These are phyloP conservation scores for Aphelenchoides besseyi DNA, from an alignment of 1,140 invertebrate genomes.

Conservation along the genomic window DNA sequence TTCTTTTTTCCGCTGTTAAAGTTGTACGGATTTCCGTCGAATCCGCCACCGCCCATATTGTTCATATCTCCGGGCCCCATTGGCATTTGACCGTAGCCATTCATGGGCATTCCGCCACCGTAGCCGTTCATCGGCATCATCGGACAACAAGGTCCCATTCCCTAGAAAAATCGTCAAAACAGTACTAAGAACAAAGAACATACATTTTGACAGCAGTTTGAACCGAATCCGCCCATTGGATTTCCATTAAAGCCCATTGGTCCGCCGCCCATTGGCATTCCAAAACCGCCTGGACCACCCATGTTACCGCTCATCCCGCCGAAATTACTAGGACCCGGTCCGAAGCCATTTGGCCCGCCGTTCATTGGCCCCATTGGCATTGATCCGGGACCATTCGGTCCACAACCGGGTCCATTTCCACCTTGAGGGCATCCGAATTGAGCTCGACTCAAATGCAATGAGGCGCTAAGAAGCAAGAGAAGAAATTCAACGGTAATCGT, in stretches of 20 bases:
- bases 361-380: not conserved
- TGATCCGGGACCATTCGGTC: not conserved
- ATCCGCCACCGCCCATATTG: not conserved
- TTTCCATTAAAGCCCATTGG: not conserved
- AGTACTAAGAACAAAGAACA: too few species aligned
- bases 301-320: not conserved
- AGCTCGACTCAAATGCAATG: not conserved
- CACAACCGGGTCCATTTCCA: slow-evolving; percentile 1
- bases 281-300: not conserved
- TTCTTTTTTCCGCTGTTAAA: not conserved
- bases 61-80: not conserved
- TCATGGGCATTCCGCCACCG: not conserved
- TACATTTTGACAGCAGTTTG: slow-evolving; percentile 14
- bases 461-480: not conserved
- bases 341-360: slow-evolving; percentile 2
- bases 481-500: not conserved
- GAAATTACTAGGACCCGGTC: not conserved
- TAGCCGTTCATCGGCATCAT: slow-evolving; percentile 5
- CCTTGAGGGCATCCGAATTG: slow-evolving; percentile 9
- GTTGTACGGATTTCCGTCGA: not conserved
- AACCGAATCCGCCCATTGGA: slow-evolving; percentile 10
- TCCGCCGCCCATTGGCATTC: slow-evolving; percentile 11
- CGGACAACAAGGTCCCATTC: not conserved
- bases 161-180: too few species aligned
- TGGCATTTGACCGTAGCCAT: not conserved